Base-by-base conservation (phyloP, 2,888 invertebrate genomes). In the Phrixothrix hirtus region DNA sequence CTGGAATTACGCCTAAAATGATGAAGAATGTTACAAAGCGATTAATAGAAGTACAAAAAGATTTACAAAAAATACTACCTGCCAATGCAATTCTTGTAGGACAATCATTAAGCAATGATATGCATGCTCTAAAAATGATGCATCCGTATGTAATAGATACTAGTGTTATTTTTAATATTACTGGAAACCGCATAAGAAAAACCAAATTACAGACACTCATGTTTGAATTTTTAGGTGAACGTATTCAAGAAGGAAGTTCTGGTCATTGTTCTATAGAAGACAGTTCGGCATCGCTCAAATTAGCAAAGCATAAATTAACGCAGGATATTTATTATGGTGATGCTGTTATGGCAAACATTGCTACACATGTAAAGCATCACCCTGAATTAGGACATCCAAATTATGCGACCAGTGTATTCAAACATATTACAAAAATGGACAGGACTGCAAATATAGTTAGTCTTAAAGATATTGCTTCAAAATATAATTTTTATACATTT, bases 141-240 rank as follows among this genome's bases (percentile, higher is more conserved):
- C 98, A 99, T 80, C 98, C 98, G 0, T 98, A 96, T 75, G 82
- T 95, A 17, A 95, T 98, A 60, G 97, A 97, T 70, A 95, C 96
- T 1, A 75, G 87, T 72, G 82, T 93, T 3, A 90, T 95, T 61
- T 98, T 84, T 72, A 95, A 97, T 76, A 76, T 92, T 34, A 85
- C 87, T 31, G 95, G 95, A 2, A 80, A 85, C 50, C 81, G 89
- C 61, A 78, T 76, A 27, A 78, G 84, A n/a, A 96, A 95, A 76
- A 83, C 93, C 1, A 94, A 95, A 70, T 79, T 98, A 1, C 87
- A 89, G 77, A 79, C 81, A n/a, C 79, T 99, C 53, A 83, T 89
- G 0, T 78, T 79, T 63, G 82, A 86, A 64, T 96, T 95, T 76
- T 80, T 98, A 2, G 82, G 86, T 57, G 85, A 88, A 72, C 78